These are phyloP conservation scores for Andrena flavipes DNA, from an alignment of 2,888 invertebrate genomes.

Conservation along the genomic window DNA sequence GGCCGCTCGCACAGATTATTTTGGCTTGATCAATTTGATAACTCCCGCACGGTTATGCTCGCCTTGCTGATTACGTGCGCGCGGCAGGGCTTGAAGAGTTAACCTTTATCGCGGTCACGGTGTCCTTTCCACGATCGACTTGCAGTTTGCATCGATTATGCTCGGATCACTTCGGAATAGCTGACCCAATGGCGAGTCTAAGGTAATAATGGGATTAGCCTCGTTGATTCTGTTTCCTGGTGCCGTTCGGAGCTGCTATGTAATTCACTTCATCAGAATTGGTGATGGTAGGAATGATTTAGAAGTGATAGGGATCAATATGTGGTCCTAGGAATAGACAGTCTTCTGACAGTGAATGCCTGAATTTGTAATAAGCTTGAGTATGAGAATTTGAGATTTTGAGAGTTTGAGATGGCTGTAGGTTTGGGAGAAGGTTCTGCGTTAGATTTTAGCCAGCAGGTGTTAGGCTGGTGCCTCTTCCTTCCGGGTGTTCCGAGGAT, in stretches of 20 bases:
- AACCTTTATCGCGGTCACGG: slow-evolving; percentile 64
- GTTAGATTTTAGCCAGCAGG: slow-evolving; percentile 31
- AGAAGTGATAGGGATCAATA: too few relatives aligned
- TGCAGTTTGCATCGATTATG: slow-evolving; percentile 48
- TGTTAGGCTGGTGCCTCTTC: not conserved
- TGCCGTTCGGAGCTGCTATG: not conserved
- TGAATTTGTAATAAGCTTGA: not conserved
- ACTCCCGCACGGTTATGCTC: slow-evolving; percentile 80
- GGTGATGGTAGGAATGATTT: not conserved
- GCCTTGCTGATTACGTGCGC: slow-evolving; percentile 80
- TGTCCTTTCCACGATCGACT: slow-evolving; percentile 46
- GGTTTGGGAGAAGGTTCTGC: not conserved
- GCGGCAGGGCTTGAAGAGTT: slow-evolving; percentile 46
- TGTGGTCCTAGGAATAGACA: too few relatives aligned
- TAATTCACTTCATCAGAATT: not conserved
- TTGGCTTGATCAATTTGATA: slow-evolving; percentile 85
- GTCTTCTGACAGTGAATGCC: too few relatives aligned
- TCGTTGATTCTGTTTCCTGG: not conserved
- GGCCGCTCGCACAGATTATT: slow-evolving; percentile 83
- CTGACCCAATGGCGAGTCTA: not conserved
- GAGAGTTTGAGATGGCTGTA: not conserved
- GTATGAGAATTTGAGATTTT: not conserved
- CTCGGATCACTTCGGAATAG: slow-evolving; percentile 13
- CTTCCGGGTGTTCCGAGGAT: slow-evolving; percentile 23
- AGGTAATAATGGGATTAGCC: not conserved